Evolutionary conservation across 2,797 vertebrate species (phyloP).

Genomic region (Squalus acanthias): DNA sequence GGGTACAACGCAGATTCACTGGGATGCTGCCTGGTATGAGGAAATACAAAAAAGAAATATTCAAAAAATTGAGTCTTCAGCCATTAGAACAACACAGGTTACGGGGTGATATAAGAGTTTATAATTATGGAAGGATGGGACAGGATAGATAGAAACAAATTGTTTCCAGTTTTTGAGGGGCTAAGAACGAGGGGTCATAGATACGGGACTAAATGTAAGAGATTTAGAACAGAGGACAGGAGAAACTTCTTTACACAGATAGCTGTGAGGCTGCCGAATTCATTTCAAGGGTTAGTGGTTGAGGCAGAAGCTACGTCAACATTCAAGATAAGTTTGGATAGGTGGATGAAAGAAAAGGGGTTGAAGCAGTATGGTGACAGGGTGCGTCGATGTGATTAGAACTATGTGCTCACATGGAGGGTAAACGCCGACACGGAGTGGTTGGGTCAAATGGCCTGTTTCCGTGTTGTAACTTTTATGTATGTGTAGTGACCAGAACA

Average conservation of each 20-base stretch:
- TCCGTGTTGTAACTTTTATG: not conserved
- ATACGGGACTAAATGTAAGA: not conserved
- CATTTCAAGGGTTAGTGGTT: not conserved
- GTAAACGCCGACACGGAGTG: not conserved
- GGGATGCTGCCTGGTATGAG: not conserved
- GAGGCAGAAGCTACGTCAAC: not conserved
- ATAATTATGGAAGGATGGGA: not conserved
- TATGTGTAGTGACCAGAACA: not conserved
- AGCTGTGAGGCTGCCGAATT: not conserved
- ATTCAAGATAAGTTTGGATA: not conserved
- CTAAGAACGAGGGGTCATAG: not conserved
- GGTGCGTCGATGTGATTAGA: not conserved
- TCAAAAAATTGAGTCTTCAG: not conserved
- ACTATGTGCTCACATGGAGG: not conserved
- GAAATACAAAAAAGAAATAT: not conserved
- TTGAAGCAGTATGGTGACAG: not conserved
- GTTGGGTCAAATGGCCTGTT: not conserved
- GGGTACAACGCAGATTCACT: not conserved
- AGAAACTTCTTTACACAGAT: not conserved
- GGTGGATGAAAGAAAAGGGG: not conserved
- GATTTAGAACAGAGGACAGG: not conserved
- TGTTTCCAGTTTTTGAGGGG: not conserved
- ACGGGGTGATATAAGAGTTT: not conserved
- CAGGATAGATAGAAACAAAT: not conserved
- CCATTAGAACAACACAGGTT: not conserved